These are phyloP conservation scores for Folsomia manolachei DNA, from an alignment of 2,888 invertebrate genomes.

Conservation along the genomic window DNA sequence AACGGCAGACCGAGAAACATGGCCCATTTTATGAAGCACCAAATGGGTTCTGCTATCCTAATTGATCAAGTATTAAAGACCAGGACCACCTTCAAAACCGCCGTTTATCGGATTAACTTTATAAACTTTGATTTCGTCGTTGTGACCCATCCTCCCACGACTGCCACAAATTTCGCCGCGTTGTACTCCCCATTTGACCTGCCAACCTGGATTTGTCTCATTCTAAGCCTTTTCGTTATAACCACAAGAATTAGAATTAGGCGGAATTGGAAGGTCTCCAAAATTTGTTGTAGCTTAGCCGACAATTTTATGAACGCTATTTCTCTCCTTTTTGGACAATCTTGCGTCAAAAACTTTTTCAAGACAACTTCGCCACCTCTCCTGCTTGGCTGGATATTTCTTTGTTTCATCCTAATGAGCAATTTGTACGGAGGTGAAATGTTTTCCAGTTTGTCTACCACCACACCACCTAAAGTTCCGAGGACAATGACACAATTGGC, in stretches of 20 bases:
- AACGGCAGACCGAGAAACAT: too few species aligned
- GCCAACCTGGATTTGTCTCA: background rate
- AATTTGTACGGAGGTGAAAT: background rate
- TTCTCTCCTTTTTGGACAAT: background rate
- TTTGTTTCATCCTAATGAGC: background rate
- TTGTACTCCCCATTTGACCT: background rate
- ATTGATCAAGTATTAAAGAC: too few species aligned
- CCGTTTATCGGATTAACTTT: too few species aligned
- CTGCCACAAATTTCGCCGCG: background rate
- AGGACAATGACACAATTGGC: background rate
- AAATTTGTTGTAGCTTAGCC: too few species aligned
- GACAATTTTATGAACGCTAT: background rate
- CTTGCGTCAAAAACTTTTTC: background rate
- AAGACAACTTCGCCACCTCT: too few species aligned
- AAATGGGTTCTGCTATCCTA: too few species aligned
- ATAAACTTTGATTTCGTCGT: background rate
- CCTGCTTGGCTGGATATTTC: background rate
- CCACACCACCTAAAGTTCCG: background rate
- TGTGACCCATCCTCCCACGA: background rate
- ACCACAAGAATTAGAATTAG: background rate
- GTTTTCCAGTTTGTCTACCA: background rate
- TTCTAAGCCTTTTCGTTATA: background rate
- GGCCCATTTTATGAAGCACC: too few species aligned
- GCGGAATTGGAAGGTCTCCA: background rate
- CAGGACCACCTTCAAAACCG: too few species aligned